phyloP scores from a whole-genome alignment of 2,888 invertebrate genomes.

The Pherbina coryleti region DNA sequence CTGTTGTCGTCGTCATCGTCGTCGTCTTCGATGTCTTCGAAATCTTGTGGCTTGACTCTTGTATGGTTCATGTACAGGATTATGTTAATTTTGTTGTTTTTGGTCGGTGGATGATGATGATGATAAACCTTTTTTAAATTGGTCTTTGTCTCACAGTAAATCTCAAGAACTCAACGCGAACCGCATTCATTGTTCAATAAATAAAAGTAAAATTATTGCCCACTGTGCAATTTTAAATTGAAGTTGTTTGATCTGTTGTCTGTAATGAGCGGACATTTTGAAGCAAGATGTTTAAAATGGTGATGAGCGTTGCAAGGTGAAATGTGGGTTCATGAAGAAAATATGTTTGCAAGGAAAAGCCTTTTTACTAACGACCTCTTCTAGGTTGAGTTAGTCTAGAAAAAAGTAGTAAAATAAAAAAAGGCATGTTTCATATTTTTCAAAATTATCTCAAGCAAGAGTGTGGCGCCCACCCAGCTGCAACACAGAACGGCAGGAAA shows the following conservation, averaged over 20 bases:
- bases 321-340: too few species aligned
- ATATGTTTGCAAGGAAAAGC: too few species aligned
- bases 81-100: background rate
- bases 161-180: slow-evolving; percentile 43
- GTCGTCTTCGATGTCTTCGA: background rate
- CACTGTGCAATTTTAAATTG: slow-evolving; percentile 11
- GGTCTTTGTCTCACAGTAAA: slow-evolving; percentile 62
- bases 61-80: background rate
- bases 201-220: slow-evolving; percentile 18
- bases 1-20: slow-evolving; percentile 14
- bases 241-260: background rate
- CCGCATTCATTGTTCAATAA: background rate
- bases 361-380: too few species aligned
- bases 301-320: too few species aligned
- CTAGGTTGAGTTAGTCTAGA: too few species aligned
- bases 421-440: too few species aligned
- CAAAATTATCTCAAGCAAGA: background rate
- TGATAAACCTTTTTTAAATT: slow-evolving; percentile 57
- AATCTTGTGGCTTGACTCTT: background rate
- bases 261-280: too few species aligned
- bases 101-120: background rate
- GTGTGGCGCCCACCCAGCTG: background rate
- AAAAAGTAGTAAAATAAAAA: too few species aligned
- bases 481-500: background rate
- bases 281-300: too few species aligned